Evolutionary conservation across 2,888 invertebrate species (phyloP), one percentile per base, ranked within the genome.

Genomic region (Amblyteles armatorius): DNA sequence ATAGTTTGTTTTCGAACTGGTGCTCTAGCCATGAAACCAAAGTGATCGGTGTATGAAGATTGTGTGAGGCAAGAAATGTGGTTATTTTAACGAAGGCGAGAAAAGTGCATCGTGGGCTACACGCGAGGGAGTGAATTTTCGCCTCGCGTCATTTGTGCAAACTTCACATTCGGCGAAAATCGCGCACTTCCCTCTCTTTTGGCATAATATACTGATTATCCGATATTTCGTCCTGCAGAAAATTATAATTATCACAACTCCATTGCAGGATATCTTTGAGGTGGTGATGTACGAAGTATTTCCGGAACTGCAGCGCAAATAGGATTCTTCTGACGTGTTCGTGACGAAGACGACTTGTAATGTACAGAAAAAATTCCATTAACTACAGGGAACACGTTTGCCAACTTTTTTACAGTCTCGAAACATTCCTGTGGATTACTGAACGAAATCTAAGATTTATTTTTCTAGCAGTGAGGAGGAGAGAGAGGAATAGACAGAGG

Each of bases 241-340:
- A 16, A 63, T 63, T 1, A 6, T 55, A 19, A 19, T 60, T 72
- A 16, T 33, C 52, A 7, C 55, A 72, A 77, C 52, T 69, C 63
- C 36, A 72, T 94, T 94, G 22, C 91, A 95, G 95, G 95, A 95
- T 86, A 93, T 95, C 74, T 93, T 95, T 79, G 95, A 95, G 89
- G 93, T 95, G 50, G 89, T 94, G 52, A 92, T 95, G 89, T 94
- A 94, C 86, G 95, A 95, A 86, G 91, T 95, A 86, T 95, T 95
- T 90, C 95, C 95, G 52, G 95, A 95, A 90, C 88, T 95, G 74
- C 90, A 91, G 63, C 88, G 85, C 36, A 90, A 89, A 76, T 90
- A 85, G 90, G 11, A 55, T 40, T 26, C 48, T 65, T 40, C 48
- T 19, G 16, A n/a, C n/a, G 3, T 19, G 48, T 19, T 11, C 26